Conservation (phyloP, 1,140 invertebrate genomes). For the Odontomachus brunneus region DNA sequence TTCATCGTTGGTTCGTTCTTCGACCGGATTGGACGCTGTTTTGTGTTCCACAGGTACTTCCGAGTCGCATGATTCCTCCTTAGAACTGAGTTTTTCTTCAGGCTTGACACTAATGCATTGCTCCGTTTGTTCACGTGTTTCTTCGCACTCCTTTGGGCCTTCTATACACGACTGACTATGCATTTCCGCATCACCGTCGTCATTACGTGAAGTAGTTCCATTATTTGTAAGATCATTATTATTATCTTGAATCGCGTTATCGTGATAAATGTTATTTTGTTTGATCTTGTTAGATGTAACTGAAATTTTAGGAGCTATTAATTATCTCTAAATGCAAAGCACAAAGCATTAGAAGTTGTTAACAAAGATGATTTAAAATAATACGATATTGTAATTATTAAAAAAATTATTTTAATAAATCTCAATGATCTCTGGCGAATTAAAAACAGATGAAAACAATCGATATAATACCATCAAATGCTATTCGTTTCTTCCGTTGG, state of each 20-base stretch:
- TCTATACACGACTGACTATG: not conserved
- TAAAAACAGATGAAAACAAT: conserved; percentile 4
- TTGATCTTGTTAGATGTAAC: conserved; percentile 58
- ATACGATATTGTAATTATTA: not conserved
- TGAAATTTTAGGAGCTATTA: conserved; percentile 22
- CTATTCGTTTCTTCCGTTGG: conserved; percentile 82
- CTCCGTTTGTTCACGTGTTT: not conserved
- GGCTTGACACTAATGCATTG: conserved; percentile 3
- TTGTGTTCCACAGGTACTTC: conserved; percentile 20
- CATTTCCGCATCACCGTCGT: not conserved
- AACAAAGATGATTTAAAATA: not conserved
- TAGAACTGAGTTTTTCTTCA: conserved; percentile 26
- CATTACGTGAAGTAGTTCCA: conserved; percentile 26
- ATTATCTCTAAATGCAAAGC: not conserved
- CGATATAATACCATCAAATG: conserved; percentile 80
- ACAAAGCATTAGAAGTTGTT: not conserved
- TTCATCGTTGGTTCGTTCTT: conserved; percentile 76
- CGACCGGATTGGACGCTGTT: not conserved
- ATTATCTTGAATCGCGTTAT: conserved; percentile 27
- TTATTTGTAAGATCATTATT: conserved; percentile 4
- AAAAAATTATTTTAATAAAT: not conserved
- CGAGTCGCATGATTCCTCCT: conserved; percentile 17
- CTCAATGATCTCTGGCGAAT: not conserved
- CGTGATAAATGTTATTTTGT: conserved; percentile 24
- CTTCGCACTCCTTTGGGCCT: conserved; percentile 10